Evolutionary conservation across 2,113 vertebrate genomes (phyloP), one percentile per base, ranked within the genome.

Genomic region (Coreoperca whiteheadi): DNA sequence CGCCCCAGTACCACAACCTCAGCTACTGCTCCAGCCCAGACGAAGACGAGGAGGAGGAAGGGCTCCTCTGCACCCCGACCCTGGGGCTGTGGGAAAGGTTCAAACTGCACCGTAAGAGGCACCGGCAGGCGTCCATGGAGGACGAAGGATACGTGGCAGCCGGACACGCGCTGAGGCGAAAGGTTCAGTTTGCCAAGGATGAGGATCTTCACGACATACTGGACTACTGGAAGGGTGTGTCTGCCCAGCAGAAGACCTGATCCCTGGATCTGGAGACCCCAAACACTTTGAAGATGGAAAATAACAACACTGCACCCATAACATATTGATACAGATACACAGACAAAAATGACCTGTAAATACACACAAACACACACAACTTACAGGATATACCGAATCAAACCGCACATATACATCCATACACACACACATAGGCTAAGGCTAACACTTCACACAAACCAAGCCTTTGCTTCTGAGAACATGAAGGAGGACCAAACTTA

Each of bases 161-260:
- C 1, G 98, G 98, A 74, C 98, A 99, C 0, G 98, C 98, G 2
- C 96, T 99, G 90, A 96, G 98, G 90, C 96, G 96, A 90, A 99
- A 99, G 95, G 98, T 99, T 89, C 98, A 99, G 96, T 98, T 99
- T 88, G 98, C 98, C 94, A 98, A 98, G 94, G 97, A 99, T 7
- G 98, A 99, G 95, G 98, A 99, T 92, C 97, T 99, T 68, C 98
- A 99, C 0, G 98, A 99, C 94, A 99, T 99, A 95, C 95, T 99
- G 94, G 98, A 99, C 96, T 99, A 99, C 95, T 99, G 98, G 98
- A 99, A 99, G 91, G 98, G 98, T 0, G 98, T 99, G 82, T 99
- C 98, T 0, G 98, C 98, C 85, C 98, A 99, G 96, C 98, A 99
- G 95, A 99, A 99, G 95, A 97, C 97, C 93, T 99, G 97, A 99